Evolutionary conservation across 2,888 invertebrate genomes (phyloP), one percentile per base, ranked within the genome.

Genomic region (Andrena minutula): DNA sequence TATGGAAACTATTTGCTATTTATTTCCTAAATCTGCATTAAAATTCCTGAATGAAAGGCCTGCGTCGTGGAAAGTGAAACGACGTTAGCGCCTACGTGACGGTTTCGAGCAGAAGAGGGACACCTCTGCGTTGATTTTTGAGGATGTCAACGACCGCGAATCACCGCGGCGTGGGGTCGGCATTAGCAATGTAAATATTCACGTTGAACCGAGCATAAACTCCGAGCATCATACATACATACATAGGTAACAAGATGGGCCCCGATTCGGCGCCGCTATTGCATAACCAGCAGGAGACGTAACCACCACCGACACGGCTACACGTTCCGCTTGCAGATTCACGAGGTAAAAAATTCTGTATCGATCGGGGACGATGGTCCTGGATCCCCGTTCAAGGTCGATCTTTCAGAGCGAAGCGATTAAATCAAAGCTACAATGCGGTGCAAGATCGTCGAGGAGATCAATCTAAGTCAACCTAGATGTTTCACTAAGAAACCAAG

Each of bases 181-280:
- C 80, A 86, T 86, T 83, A 85, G 83, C 85, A 85, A 85, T 86
- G 86, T 79, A 86, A 86, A 86, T 86, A 68, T 74, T 61, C 76
- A 75, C 79, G 70, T 82, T 30, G 71, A 68, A 63, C 75, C 74
- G 49, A 71, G 74, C 79, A 72, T 71, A 77, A 83, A 73, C 81
- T 75, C 64, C 77, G 75, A 10, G 56, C 56, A 23, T 56, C 83
- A 71, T 68, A 80, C 71, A 71, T 74, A 73, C 83, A 71, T 68
- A 80, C 71, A 71, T 74, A 73, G 66, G 65, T 78, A 80, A 82
- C 79, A 77, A 85, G 85, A 76, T 69, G 68, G 77, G 64, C 75
- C 75, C 80, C 80, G 73, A 63, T 85, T 80, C 77, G 26, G 73
- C 35, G 35, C 56, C 64, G 30, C 53, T 64, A 51, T 77, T 80